These are phyloP conservation scores for Hylyphantes graminicola DNA, from an alignment of 1,140 invertebrate genomes.

Conservation along the genomic window DNA sequence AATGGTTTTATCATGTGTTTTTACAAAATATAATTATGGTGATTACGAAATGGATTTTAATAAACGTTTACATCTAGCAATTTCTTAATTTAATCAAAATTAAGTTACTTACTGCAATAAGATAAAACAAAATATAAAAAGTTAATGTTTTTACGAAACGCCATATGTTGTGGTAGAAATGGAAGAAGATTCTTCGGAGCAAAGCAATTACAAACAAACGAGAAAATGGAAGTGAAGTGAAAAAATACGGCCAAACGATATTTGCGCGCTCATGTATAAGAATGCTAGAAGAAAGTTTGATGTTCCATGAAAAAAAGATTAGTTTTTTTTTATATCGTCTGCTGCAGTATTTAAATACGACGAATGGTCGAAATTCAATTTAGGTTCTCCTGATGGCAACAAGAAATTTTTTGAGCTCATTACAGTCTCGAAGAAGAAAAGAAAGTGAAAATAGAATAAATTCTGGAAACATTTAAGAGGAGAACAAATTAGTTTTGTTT, in stretches of 20 bases:
- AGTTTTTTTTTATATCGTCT: conserved; percentile 32
- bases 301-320: conserved; percentile 56
- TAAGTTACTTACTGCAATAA: conserved; percentile 1
- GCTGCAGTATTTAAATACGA: conserved; percentile 44
- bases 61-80: too few species aligned
- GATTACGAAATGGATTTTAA: too few species aligned
- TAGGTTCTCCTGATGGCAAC: conserved; percentile 21
- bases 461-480: conserved; percentile 41
- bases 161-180: conserved; percentile 40
- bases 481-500: conserved; percentile 56
- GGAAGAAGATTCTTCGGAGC: conserved; percentile 21
- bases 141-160: conserved; percentile 27
- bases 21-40: too few species aligned
- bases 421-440: conserved; percentile 7
- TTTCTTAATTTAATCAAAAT: not conserved
- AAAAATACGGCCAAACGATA: conserved; percentile 48
- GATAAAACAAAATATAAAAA: not conserved
- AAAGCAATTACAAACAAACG: conserved; percentile 30
- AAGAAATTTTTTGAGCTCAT: conserved; percentile 44
- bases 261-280: conserved; percentile 22
- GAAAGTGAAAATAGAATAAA: conserved; percentile 6
- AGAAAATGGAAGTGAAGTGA: conserved; percentile 10
- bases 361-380: conserved; percentile 49
- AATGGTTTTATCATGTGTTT: too few species aligned
- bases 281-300: conserved; percentile 45